A percentile compares a stretch with the other conserved stretches of the same genome.
These are phyloP conservation scores for Brassicogethes aeneus DNA, from an alignment of 2,888 invertebrate species.

Conservation along the genomic window DNA sequence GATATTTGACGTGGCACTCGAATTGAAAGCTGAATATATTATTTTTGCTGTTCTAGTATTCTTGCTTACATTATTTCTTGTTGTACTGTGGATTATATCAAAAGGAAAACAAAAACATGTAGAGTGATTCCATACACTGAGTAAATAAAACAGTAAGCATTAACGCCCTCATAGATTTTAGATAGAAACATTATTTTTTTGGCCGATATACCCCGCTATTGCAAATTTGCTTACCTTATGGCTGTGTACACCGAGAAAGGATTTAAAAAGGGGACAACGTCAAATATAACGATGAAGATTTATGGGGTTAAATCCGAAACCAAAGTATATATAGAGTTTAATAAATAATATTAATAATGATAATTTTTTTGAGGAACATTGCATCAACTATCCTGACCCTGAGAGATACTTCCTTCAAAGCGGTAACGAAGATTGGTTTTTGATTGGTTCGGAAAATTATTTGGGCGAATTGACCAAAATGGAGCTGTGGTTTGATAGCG, in stretches of 20 bases:
- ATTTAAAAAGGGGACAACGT: background rate
- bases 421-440: background rate
- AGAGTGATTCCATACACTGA: background rate
- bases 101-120: background rate
- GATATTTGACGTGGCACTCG: background rate
- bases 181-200: background rate
- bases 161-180: background rate
- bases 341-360: too few species aligned
- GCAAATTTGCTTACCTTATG: background rate
- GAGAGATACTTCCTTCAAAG: background rate
- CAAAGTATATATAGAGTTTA: too few species aligned
- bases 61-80: background rate
- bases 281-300: background rate
- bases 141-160: too few species aligned
- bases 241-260: background rate
- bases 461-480: background rate
- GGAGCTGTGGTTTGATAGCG: background rate
- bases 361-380: background rate
- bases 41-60: background rate
- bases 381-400: background rate
- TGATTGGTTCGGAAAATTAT: background rate
- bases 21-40: background rate
- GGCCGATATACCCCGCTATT: background rate
- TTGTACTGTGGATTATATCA: background rate
- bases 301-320: too few species aligned